Conservation (phyloP, 2,888 invertebrate genomes). For the Nomada ferruginata region DNA sequence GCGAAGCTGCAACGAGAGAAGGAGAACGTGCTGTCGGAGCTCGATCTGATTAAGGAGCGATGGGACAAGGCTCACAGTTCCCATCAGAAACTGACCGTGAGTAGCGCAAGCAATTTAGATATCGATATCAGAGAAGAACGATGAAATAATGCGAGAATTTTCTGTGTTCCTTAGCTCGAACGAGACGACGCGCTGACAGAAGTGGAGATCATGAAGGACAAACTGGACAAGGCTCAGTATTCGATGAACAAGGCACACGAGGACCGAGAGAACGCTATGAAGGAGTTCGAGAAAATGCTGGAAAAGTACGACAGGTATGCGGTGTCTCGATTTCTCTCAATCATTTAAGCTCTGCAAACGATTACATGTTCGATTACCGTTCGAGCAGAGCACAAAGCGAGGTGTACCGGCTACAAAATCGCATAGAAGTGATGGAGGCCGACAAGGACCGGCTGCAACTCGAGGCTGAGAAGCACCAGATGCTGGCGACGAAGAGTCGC, state of each 20-base stretch:
- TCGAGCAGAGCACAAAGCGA: slow-evolving; percentile 93
- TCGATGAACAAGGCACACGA: slow-evolving; percentile 93
- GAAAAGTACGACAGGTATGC: slow-evolving; percentile 95
- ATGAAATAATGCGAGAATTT: neutral
- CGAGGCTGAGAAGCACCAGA: slow-evolving; percentile 93
- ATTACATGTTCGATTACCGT: neutral
- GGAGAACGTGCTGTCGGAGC: slow-evolving; percentile 93
- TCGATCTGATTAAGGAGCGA: slow-evolving; percentile 93
- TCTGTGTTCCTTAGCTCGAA: slow-evolving; percentile 88
- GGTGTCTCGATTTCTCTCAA: no score
- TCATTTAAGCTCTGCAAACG: neutral
- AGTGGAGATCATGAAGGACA: slow-evolving; percentile 94
- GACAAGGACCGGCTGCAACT: slow-evolving; percentile 94
- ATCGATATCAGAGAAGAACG: neutral
- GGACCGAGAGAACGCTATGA: slow-evolving; percentile 94
- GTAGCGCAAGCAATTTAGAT: slow-evolving; percentile 25
- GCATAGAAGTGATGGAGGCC: slow-evolving; percentile 93
- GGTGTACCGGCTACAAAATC: slow-evolving; percentile 94
- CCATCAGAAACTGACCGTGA: slow-evolving; percentile 93
- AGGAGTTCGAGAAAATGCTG: slow-evolving; percentile 95
- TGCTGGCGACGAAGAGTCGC: slow-evolving; percentile 91
- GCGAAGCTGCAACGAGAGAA: slow-evolving; percentile 93
- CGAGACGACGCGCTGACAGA: slow-evolving; percentile 94
- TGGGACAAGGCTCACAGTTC: slow-evolving; percentile 94
- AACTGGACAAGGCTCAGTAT: slow-evolving; percentile 94